Evolutionary conservation across 2,113 vertebrate genomes (phyloP).

Genomic region (Prionailurus bengalensis): DNA sequence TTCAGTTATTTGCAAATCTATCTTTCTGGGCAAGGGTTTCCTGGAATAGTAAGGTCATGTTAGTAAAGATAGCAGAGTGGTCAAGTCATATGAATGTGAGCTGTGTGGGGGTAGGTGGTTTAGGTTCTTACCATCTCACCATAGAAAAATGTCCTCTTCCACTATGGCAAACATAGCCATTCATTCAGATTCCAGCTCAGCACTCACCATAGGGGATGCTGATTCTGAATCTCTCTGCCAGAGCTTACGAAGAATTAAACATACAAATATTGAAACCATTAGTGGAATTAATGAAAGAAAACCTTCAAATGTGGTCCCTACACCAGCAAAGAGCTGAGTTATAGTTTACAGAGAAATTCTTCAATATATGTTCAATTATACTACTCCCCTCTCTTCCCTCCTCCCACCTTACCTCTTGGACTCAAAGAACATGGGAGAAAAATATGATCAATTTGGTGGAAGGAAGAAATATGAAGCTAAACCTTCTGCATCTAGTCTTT

Average conservation of each 20-base stretch:
- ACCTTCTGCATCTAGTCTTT: constrained; percentile 1
- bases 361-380: background rate
- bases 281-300: constrained; percentile 10
- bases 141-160: background rate
- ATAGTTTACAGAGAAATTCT: background rate
- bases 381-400: fast-evolving
- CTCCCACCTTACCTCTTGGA: background rate
- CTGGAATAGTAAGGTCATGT: background rate
- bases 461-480: constrained; percentile 41
- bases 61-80: background rate
- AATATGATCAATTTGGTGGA: background rate
- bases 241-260: background rate
- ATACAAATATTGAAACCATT: background rate
- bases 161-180: fast-evolving
- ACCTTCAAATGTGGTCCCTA: background rate
- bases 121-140: background rate
- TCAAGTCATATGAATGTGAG: fast-evolving
- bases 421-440: background rate
- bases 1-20: background rate
- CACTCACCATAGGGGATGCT: background rate
- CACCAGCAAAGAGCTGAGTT: fast-evolving
- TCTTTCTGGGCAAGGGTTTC: background rate
- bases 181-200: background rate
- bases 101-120: background rate
- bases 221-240: background rate